Base-by-base conservation (phyloP, 1,140 invertebrate species). In the Babylonia areolata region DNA sequence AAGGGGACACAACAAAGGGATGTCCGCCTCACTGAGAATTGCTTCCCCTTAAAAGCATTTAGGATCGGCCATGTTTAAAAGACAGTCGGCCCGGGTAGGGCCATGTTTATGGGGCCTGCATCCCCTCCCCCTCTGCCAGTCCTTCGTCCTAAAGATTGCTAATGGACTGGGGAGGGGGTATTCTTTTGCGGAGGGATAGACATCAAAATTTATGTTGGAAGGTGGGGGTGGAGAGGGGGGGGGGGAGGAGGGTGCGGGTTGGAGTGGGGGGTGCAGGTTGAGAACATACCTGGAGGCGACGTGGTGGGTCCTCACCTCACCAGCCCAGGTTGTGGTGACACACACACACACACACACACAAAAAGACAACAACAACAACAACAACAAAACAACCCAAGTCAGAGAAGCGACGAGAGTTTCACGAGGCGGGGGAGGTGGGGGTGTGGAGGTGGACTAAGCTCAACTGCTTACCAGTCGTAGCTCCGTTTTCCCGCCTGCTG, bases 11-110 rank as follows among this genome's bases (percentile, higher is more conserved):
- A 64, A 64, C 58, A 64, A 64, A 64, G 28, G 58, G 58, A 64
- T 64, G 58, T 64, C 58, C 58, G 58, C 58, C 58, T 64, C 58
- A 23, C 58, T 64, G 58, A 64, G 58, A 64, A 64, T 64, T 64
- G 58, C 58, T 64, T 64, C 58, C 58, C 58, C 0, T 64, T 64
- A 28, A 64, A 12, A 23, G 58, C 58, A 23, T 28, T 23, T 12
- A n/a, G 58, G 58, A 64, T 64, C 28, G 58, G 58, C 58, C 15
- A 23, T n/a, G 28, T 64, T 2, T 64, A 28, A 64, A 64, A 64
- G 58, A 64, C 58, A 64, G 2, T 12, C 5, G 58, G 28, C 17
- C 28, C 15, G 58, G 58, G 58, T 64, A 64, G 58, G 20, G 28
- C 23, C 15, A 20, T 64, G 23, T 64, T 64, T 64, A 64, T 64